Evolutionary conservation across 2,113 vertebrate species (phyloP), one percentile per base, ranked within the genome.

Genomic region (Leptobrachium ailaonicum): DNA sequence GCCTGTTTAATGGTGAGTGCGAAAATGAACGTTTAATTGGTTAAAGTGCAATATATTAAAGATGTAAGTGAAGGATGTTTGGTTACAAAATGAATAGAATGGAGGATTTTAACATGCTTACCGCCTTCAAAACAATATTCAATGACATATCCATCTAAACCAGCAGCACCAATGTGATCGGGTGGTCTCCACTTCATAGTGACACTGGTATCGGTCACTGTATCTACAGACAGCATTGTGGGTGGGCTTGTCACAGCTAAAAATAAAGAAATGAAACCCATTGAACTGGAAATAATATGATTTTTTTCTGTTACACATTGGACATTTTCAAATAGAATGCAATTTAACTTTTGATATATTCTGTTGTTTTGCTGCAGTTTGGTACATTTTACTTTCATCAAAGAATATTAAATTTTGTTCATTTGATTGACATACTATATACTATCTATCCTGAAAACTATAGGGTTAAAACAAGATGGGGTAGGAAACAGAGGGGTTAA

Each of bases 121-220:
- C 98, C 92, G 96, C 96, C 98, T 96, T 99, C 98, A 58, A 96
- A 77, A 90, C 96, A 97, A 88, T 99, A 99, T 85, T 99, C 97
- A 87, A 99, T 86, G 81, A 95, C 86, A 84, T 99, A 99, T 83
- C 98, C 98, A 0, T 99, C 96, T 85, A 99, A 87, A 69, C 98
- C 98, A 11, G 98, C 97, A 0, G 97, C 98, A 54, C 98, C 98
- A 0, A 99, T 99, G 75, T 96, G 96, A 83, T 99, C 98, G 41
- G 98, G 98, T 2, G 97, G 97, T 63, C 97, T 92, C 98, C 98
- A 99, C 84, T 96, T 99, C 88, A 99, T 92, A 0, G 98, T 98
- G 79, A 99, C 95, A 0, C 94, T 86, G 43, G 79, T 93, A 83
- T 99, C 98, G 0, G 97, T 99, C 58, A 99, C 94, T 0, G 91